Conservation (phyloP, 2,113 vertebrate genomes). For the Chloroceryle aenea region DNA sequence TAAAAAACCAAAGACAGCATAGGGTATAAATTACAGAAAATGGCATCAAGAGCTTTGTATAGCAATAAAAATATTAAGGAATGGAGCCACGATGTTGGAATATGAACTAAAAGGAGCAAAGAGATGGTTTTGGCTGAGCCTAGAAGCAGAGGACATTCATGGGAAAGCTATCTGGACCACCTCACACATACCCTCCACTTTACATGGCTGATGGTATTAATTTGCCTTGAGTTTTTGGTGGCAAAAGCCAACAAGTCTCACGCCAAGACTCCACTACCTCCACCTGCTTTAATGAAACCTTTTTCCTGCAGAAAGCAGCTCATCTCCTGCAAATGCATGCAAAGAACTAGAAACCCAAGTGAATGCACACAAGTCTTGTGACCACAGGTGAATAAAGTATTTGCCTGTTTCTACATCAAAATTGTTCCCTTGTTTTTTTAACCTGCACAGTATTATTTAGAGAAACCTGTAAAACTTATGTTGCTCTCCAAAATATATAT, state of each 20-base stretch:
- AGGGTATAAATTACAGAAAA: background rate
- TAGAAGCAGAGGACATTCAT: background rate
- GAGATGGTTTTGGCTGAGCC: background rate
- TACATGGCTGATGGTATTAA: background rate
- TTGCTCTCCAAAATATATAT: background rate
- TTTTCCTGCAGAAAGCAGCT: background rate
- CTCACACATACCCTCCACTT: background rate
- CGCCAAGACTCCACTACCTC: background rate
- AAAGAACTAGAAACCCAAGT: background rate
- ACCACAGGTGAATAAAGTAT: background rate
- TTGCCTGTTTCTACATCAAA: background rate
- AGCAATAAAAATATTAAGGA: background rate
- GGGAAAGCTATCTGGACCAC: background rate
- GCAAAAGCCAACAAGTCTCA: background rate
- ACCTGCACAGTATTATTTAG: background rate
- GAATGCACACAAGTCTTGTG: background rate
- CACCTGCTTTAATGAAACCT: background rate
- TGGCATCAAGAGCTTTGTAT: background rate
- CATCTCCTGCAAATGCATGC: background rate
- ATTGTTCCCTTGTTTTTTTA: background rate
- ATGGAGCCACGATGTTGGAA: background rate
- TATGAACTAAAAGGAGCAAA: background rate
- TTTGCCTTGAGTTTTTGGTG: background rate
- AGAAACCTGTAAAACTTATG: background rate
- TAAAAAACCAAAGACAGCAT: too few relatives aligned